Percentiles rank a stretch among this genome's conserved stretches.
These are phyloP conservation scores for Sakesphorus luctuosus DNA, from an alignment of 2,113 vertebrate genomes.

Conservation along the genomic window DNA sequence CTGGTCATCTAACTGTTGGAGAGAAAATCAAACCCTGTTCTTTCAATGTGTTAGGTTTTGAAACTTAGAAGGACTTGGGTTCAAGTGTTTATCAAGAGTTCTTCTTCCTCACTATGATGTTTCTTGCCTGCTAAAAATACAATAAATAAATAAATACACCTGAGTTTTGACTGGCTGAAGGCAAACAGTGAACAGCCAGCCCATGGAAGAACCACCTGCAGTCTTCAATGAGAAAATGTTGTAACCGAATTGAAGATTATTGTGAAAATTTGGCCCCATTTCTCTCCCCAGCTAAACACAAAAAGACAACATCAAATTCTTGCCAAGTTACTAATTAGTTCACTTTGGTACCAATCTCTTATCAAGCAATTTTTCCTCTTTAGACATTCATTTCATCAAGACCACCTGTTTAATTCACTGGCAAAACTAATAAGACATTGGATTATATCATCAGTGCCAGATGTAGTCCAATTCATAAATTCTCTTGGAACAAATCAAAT, in stretches of 20 bases:
- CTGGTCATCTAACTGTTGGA: background rate
- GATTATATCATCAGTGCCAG: background rate
- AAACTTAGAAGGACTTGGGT: background rate
- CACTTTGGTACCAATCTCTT: background rate
- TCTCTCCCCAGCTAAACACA: background rate
- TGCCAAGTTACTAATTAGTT: background rate
- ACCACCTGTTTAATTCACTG: background rate
- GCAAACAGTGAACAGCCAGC: background rate
- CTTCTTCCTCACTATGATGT: background rate
- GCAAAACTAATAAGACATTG: background rate
- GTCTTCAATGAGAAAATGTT: background rate
- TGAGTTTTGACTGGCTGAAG: background rate
- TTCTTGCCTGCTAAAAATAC: background rate
- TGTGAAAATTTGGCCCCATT: background rate
- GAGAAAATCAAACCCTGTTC: background rate
- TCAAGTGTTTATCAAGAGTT: background rate
- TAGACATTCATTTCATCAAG: background rate
- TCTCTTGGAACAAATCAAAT: constrained; percentile 47
- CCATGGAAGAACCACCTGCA: background rate
- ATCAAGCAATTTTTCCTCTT: background rate
- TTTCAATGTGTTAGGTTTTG: background rate
- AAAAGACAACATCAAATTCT: background rate
- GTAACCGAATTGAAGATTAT: background rate
- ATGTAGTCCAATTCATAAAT: constrained; percentile 16
- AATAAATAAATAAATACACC: background rate